Evolutionary conservation across 2,888 invertebrate species (phyloP).

Genomic region (Dione vanillae): DNA sequence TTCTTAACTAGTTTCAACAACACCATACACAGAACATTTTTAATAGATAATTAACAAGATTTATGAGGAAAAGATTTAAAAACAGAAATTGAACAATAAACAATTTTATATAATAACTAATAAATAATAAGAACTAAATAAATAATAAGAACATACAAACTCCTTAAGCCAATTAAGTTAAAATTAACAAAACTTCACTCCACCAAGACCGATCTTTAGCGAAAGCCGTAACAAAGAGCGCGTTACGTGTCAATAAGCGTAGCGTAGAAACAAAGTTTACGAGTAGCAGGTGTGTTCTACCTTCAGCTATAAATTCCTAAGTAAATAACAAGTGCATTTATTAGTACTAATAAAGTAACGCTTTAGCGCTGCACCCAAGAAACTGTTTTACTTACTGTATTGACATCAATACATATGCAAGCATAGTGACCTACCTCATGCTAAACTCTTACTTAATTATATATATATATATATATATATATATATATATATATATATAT

Average conservation of each 20-base stretch:
- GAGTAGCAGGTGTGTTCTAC: conserved; percentile 64
- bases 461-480: not conserved
- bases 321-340: conserved; percentile 78
- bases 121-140: no score
- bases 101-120: no score
- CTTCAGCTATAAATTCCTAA: conserved; percentile 67
- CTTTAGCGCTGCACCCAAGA: conserved; percentile 36
- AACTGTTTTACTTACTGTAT: conserved; percentile 40
- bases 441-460: not conserved
- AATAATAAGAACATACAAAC: no score
- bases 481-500: no score
- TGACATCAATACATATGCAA: conserved; percentile 24
- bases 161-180: not conserved
- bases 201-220: conserved; percentile 13
- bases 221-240: conserved; percentile 13
- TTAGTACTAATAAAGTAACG: conserved; percentile 68
- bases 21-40: no score
- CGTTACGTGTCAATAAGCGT: conserved; percentile 52
- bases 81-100: no score
- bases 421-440: not conserved
- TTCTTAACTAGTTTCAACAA: no score
- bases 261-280: conserved; percentile 65
- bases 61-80: no score
- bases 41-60: no score
- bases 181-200: conserved; percentile 12